phyloP scores from a whole-genome alignment of 2,797 vertebrate species.

The Myoxocephalus aenaeus region DNA sequence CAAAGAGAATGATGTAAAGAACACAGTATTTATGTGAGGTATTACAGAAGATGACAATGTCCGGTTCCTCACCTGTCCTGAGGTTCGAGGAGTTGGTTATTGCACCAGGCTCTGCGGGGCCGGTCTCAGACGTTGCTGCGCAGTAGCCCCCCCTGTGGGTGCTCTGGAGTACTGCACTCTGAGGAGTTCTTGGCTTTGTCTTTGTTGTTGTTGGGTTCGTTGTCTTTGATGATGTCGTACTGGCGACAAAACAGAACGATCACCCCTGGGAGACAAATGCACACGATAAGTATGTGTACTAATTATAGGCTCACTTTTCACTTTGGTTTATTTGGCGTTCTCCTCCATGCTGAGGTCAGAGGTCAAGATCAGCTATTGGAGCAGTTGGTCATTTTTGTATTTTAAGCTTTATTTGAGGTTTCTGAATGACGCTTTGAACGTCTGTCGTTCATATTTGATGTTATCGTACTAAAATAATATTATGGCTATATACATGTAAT shows the following conservation, averaged over 20 bases:
- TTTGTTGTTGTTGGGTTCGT: slow-evolving; percentile 98
- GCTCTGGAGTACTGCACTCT: slow-evolving; percentile 96
- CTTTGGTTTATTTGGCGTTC: background rate
- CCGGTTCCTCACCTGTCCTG: slow-evolving; percentile 79
- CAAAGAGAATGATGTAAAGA: background rate
- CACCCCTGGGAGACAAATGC: slow-evolving; percentile 84
- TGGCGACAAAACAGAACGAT: slow-evolving; percentile 96
- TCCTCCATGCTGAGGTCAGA: background rate
- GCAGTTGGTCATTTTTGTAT: too few relatives aligned
- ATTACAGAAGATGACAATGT: background rate
- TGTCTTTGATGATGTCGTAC: slow-evolving; percentile 99
- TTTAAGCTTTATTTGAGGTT: too few relatives aligned
- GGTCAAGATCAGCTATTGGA: background rate
- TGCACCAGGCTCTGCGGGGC: slow-evolving; percentile 72
- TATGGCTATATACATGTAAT: too few relatives aligned
- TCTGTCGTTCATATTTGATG: too few relatives aligned
- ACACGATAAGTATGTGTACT: background rate
- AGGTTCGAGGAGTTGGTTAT: slow-evolving; percentile 81
- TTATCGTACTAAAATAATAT: too few relatives aligned
- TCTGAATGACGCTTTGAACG: too few relatives aligned
- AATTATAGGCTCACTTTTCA: background rate
- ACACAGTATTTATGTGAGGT: background rate
- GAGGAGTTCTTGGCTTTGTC: slow-evolving; percentile 97
- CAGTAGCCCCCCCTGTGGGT: slow-evolving; percentile 93
- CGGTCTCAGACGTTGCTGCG: slow-evolving; percentile 90